These are phyloP conservation scores for Pemphredon lugubris DNA, from an alignment of 2,888 invertebrate species.

Conservation along the genomic window DNA sequence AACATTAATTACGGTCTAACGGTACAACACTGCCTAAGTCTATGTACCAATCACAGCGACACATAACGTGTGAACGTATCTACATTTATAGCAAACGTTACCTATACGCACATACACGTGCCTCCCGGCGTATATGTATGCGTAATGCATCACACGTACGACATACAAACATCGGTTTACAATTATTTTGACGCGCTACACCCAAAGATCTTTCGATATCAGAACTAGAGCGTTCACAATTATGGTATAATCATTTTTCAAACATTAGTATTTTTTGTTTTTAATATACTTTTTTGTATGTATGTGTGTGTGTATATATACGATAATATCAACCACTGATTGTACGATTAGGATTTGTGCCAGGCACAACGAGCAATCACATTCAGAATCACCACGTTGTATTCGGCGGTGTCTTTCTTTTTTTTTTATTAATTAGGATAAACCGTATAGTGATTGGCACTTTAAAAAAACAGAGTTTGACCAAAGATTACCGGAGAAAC, in stretches of 20 bases:
- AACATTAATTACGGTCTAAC: conserved; percentile 59
- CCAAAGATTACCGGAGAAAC: no score
- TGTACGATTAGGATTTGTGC: conserved; percentile 74
- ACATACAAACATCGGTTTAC: conserved; percentile 68
- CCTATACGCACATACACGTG: conserved; percentile 16
- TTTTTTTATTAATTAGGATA: no score
- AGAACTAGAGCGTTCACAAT: not conserved
- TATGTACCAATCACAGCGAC: conserved; percentile 74
- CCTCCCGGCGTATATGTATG: conserved; percentile 33
- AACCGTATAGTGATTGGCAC: no score
- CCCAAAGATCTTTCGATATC: not conserved
- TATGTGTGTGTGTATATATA: conserved; percentile 20
- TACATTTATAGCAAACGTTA: conserved; percentile 44
- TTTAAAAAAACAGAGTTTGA: no score
- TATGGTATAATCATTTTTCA: conserved; percentile 18
- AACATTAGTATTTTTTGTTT: conserved; percentile 23
- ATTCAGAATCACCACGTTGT: conserved; percentile 57
- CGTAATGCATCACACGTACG: conserved; percentile 60
- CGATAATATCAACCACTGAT: conserved; percentile 71
- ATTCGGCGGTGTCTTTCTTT: conserved; percentile 7
- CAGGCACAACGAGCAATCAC: conserved; percentile 71
- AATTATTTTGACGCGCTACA: conserved; percentile 11
- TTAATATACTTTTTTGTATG: conserved; percentile 12
- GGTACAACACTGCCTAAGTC: conserved; percentile 61
- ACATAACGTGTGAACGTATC: conserved; percentile 61